Evolutionary conservation across 2,888 invertebrate genomes (phyloP), one percentile per base, ranked within the genome.

Genomic region (Hypomecis atomaria): DNA sequence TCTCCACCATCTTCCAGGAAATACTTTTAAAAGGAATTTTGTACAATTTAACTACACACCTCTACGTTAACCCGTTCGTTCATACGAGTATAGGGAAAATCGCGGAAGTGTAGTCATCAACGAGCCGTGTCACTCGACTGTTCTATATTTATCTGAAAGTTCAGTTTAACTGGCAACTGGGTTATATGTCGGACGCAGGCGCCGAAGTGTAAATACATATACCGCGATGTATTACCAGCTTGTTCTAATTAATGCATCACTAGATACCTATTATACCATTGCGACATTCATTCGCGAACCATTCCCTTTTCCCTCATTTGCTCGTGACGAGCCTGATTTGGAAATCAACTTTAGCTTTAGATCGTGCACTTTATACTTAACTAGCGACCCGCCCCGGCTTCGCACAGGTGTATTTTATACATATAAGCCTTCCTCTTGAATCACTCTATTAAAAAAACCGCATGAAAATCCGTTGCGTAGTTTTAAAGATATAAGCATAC

Each of bases 141-240:
- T 57, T 78, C 80, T 84, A 84, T 77, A 79, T 79, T 76, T 82
- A 82, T 73, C 77, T 66, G 54, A 78, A 78, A 82, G 78, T 77
- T 78, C 77, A 75, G 75, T 78, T 76, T 71, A 70, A 75, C 72
- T 62, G 76, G 72, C 49, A 83, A 83, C 78, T 78, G 66, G 82
- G 81, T 75, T 79, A 71, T 59, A 66, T 66, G 70, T 72, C 74
- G 72, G 71, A 76, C 72, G 72, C 70, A 72, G 70, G 61, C 71
- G 75, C 64, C 67, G 55, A 74, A 72, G 73, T 69, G 66, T 66
- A 65, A 66, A 69, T 69, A n/a, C n/a, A n/a, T n/a, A 67, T 62
- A 55, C 45, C 55, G 69, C 72, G 71, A 77, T 74, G 66, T 71
- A 73, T 72, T 45, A 66, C 63, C 67, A 36, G 61, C 64, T 62